Conservation (phyloP, 1,140 invertebrate species). For the Bemisia tabaci region DNA sequence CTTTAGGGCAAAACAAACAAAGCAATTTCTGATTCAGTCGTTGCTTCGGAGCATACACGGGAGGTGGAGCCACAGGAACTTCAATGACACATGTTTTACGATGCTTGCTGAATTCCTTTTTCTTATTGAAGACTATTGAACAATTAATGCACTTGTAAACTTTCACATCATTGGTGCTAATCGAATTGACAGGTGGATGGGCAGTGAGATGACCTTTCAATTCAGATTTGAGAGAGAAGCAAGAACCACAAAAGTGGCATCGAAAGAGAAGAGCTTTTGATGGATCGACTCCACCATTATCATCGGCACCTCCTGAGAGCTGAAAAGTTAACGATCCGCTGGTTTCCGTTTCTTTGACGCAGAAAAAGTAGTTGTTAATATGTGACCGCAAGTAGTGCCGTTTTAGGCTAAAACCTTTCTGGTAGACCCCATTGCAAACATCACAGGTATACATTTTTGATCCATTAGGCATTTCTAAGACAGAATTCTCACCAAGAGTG, state of each 20-base stretch:
- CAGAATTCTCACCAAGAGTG: slow-evolving; percentile 7
- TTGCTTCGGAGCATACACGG: neutral
- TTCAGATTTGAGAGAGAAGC: slow-evolving; percentile 29
- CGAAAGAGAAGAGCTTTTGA: slow-evolving; percentile 25
- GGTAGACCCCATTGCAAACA: slow-evolving; percentile 36
- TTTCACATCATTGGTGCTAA: slow-evolving; percentile 8
- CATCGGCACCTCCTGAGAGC: neutral
- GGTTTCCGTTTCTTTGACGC: slow-evolving; percentile 29
- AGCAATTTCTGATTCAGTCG: neutral
- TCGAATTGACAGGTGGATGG: slow-evolving; percentile 20
- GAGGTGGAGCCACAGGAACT: slow-evolving; percentile 4
- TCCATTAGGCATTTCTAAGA: slow-evolving; percentile 21
- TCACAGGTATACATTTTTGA: slow-evolving; percentile 36
- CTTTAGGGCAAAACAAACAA: slow-evolving; percentile 24
- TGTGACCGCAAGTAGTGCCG: slow-evolving; percentile 40
- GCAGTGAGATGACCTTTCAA: slow-evolving; percentile 26
- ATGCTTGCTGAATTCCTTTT: slow-evolving; percentile 12
- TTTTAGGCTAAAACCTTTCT: slow-evolving; percentile 39
- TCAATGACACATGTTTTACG: slow-evolving; percentile 11
- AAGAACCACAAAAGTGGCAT: slow-evolving; percentile 31
- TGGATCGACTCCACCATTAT: neutral
- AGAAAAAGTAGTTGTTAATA: slow-evolving; percentile 37
- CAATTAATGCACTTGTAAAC: slow-evolving; percentile 15
- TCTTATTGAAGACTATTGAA: slow-evolving; percentile 10
- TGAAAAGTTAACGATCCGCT: neutral